Base-by-base conservation (phyloP, 2,888 invertebrate species). In the Cynaeus angustus region DNA sequence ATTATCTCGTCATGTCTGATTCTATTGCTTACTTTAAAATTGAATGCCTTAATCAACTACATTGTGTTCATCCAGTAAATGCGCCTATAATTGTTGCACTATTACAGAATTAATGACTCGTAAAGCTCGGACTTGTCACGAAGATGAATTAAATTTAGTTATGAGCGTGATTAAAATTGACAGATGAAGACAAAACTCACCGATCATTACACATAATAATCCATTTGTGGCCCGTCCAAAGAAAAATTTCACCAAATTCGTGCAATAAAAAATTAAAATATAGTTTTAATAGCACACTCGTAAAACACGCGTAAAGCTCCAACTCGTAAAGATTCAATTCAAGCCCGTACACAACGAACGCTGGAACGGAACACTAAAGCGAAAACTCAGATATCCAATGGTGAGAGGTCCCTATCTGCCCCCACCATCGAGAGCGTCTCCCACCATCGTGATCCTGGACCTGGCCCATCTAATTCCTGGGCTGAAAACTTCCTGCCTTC, bases 361-460 rank as follows among this genome's bases (percentile, higher is more conserved):
- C 50, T 64, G 66, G 55, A 70, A 74, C 74, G 72, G 53, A 70
- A 71, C 58, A 75, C 75, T 75, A 70, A 74, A 71, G 70, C 62
- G 70, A 72, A 74, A 72, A 67, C 75, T 71, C 70, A 37, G 70
- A 64, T 70, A 72, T 68, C 75, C 75, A 75, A 75, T 75, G 58
- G 75, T 72, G 72, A 73, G 70, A 66, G 70, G 73, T 66, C 70
- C 72, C 72, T 69, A 70, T 73, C 72, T 72, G 68, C 72, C 73
- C 70, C 72, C 64, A 41, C 72, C 69, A 52, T 64, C 55, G 37
- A 46, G 58, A 58, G 55, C 56, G 58, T 72, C 71, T 62, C 64
- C 71, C 69, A 72, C 72, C 69, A 68, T 30, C 69, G 52, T 59
- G 41, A 33, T 68, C 66, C 75, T 71, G 72, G 71, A 73, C 72